Base-by-base conservation (phyloP, 2,888 invertebrate genomes). In the Amiota minor region DNA sequence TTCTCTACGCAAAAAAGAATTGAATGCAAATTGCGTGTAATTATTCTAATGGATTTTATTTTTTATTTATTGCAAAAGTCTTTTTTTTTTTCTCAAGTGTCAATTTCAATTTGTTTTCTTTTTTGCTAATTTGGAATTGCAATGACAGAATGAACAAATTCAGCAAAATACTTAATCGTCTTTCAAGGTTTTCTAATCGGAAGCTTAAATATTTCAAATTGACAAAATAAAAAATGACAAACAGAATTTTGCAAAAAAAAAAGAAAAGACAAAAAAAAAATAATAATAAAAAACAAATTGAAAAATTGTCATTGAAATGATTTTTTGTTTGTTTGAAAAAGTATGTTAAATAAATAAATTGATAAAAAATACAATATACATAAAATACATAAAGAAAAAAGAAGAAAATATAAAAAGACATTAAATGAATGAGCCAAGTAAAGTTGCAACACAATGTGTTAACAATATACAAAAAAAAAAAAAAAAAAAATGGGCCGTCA, bases 231-330 rank as follows among this genome's bases (percentile, higher is more conserved):
- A 20, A 62, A 49, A 50, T 50, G 16, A 46, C 46, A 59, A 59
- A 59, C 20, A 59, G n/a, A n/a, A 62, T 49, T 49, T 68, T 49
- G 65, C 65, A 50, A 67, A 18, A 49, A 20, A 11, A 16, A 16
- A 1, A 61, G 23, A 61, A 61, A 61, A 61, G 11, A n/a, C 8
- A 59, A 18, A 8, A 59, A 53, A 16, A 16, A 14, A 55, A 55
- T 16, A n/a, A n/a, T n/a, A n/a, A n/a, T n/a, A n/a, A n/a, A n/a
- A n/a, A n/a, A n/a, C 35, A 6, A 16, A 55, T 55, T 16, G 18
- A 18, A 61, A 20, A 18, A 20, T n/a, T 68, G 67, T 68, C 67
- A 68, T 53, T 68, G 67, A 68, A 68, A 68, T 16, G 50, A 68
- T 23, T 53, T 68, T 50, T 53, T 16, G 6, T 50, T 16, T 12